These are phyloP conservation scores for Caenorhabditis imperialis DNA, from an alignment of 2,888 invertebrate genomes.

Conservation along the genomic window DNA sequence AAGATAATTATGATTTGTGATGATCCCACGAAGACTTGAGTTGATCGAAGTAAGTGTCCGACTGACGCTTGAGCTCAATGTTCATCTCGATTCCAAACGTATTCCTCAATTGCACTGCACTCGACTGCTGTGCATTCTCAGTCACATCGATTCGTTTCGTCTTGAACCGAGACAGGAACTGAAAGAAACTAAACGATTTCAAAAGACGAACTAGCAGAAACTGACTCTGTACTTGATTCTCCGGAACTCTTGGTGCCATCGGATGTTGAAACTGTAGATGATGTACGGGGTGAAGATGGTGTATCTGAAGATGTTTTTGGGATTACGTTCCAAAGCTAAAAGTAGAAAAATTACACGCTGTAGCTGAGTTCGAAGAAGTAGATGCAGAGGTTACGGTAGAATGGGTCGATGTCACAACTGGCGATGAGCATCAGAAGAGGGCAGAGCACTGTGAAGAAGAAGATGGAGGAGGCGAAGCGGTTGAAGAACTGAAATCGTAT, in stretches of 20 bases:
- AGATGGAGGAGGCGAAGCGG: slow-evolving; percentile 37
- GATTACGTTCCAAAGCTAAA: neutral
- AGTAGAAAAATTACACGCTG: slow-evolving; percentile 12
- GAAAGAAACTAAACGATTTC: too few relatives aligned
- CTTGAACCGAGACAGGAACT: slow-evolving; percentile 8
- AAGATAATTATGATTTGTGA: neutral
- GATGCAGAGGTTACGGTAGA: slow-evolving; percentile 38
- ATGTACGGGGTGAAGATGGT: slow-evolving; percentile 48
- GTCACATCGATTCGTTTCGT: slow-evolving; percentile 37
- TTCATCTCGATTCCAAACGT: slow-evolving; percentile 50
- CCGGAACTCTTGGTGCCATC: slow-evolving; percentile 36
- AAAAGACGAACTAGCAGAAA: neutral
- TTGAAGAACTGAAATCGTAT: slow-evolving; percentile 39
- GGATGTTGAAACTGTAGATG: slow-evolving; percentile 42
- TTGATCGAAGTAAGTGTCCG: slow-evolving; percentile 44
- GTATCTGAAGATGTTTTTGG: slow-evolving; percentile 7
- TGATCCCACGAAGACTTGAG: slow-evolving; percentile 27
- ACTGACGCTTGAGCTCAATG: slow-evolving; percentile 44
- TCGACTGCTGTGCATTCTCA: slow-evolving; percentile 4
- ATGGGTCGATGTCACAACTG: slow-evolving; percentile 14
- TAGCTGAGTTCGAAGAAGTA: slow-evolving; percentile 30
- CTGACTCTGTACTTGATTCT: slow-evolving; percentile 9
- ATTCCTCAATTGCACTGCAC: slow-evolving; percentile 20
- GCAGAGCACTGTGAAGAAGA: slow-evolving; percentile 44
- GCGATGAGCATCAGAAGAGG: slow-evolving; percentile 37